A percentile compares a stretch with the other conserved stretches of the same genome.
phyloP scores from a whole-genome alignment of 1,140 invertebrate species.

The Apis dorsata region DNA sequence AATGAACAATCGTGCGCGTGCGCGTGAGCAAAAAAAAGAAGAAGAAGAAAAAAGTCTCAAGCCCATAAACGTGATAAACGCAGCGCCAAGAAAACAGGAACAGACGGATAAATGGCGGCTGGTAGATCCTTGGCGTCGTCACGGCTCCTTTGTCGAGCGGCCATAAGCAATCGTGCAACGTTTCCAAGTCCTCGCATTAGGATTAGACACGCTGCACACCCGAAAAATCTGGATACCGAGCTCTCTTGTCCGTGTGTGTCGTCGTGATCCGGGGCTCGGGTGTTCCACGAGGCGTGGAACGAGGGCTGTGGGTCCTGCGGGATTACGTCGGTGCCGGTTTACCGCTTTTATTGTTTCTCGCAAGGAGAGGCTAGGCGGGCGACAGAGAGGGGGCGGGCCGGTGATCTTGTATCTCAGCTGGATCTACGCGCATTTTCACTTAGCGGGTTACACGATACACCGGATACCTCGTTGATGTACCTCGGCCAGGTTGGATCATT shows the following conservation, averaged over 20 bases:
- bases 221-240: slow-evolving; percentile 1
- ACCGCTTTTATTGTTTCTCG: slow-evolving; percentile 56
- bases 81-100: too few species aligned
- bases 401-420: slow-evolving; percentile 69
- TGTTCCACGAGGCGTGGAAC: background rate
- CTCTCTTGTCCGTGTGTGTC: background rate
- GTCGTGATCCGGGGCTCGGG: background rate
- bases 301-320: slow-evolving; percentile 31
- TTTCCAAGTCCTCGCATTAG: slow-evolving; percentile 33
- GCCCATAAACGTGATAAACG: too few species aligned
- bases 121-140: slow-evolving; percentile 14
- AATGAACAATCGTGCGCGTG: too few species aligned
- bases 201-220: slow-evolving; percentile 44
- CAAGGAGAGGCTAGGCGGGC: background rate
- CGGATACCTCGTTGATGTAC: slow-evolving; percentile 59
- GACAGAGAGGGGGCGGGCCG: background rate
- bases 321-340: slow-evolving; percentile 50
- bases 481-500: slow-evolving; percentile 72
- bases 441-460: slow-evolving; percentile 77
- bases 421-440: slow-evolving; percentile 79
- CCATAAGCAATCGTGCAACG: slow-evolving; percentile 21
- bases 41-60: too few species aligned
- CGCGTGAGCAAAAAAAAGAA: too few species aligned
- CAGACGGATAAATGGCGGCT: slow-evolving; percentile 2
- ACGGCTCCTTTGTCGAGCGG: slow-evolving; percentile 38